These are phyloP conservation scores for Myoxocephalus aenaeus DNA, from an alignment of 2,797 vertebrate species.

Conservation along the genomic window DNA sequence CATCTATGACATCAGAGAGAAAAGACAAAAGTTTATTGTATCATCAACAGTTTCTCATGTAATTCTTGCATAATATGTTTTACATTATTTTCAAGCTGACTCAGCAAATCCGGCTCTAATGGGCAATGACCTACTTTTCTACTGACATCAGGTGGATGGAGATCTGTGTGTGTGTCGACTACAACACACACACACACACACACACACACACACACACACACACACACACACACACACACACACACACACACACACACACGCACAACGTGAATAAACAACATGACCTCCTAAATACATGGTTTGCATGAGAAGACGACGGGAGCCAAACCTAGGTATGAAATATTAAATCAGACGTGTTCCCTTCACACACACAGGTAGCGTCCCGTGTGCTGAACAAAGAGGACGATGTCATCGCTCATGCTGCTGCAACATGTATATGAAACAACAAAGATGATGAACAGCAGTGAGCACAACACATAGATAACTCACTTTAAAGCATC, in stretches of 20 bases:
- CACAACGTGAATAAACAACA: background rate
- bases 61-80: background rate
- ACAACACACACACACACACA: background rate
- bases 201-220: background rate
- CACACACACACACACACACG: background rate
- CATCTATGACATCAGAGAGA: background rate
- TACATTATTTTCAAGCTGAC: conserved; percentile 39
- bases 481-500: conserved; percentile 7
- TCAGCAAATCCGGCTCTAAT: conserved; percentile 29
- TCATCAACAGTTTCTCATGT: conserved; percentile 3
- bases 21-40: background rate
- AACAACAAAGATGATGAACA: background rate
- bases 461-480: background rate
- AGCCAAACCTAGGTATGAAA: conserved; percentile 5
- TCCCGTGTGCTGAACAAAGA: background rate
- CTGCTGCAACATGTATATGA: no score
- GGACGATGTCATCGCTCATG: background rate
- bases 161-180: background rate
- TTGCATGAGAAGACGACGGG: conserved; percentile 16
- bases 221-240: background rate
- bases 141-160: conserved; percentile 40
- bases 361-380: background rate
- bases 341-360: background rate
- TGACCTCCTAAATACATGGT: conserved; percentile 28
- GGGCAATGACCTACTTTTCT: conserved; percentile 45